Evolutionary conservation across 2,888 invertebrate genomes (phyloP).

Genomic region (Pheosia tremula): DNA sequence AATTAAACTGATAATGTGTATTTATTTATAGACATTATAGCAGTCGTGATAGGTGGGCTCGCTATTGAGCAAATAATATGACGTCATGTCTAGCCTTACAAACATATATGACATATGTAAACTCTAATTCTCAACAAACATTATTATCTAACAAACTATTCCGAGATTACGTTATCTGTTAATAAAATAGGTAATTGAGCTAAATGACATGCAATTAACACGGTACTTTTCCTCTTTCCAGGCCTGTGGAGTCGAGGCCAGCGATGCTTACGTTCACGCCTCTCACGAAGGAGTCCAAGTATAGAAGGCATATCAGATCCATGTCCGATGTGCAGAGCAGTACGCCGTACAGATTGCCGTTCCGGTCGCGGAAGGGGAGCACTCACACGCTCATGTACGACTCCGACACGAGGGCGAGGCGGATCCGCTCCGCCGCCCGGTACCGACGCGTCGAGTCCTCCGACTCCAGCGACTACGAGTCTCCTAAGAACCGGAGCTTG

Average conservation of each 20-base stretch:
- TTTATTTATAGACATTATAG: slow-evolving; percentile 27
- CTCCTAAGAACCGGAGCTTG: slow-evolving; percentile 61
- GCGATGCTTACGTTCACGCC: slow-evolving; percentile 60
- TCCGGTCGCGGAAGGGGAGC: slow-evolving; percentile 64
- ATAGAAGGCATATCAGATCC: slow-evolving; percentile 73
- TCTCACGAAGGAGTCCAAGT: slow-evolving; percentile 71
- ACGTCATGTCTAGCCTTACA: slow-evolving; percentile 24
- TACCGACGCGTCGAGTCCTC: slow-evolving; percentile 65
- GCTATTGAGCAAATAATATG: slow-evolving; percentile 18
- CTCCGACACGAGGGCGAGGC: slow-evolving; percentile 69
- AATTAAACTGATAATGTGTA: slow-evolving; percentile 4
- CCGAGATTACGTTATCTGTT: slow-evolving; percentile 5
- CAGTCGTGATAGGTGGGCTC: neutral
- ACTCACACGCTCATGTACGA: slow-evolving; percentile 71
- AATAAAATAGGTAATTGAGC: slow-evolving; percentile 8
- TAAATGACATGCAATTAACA: slow-evolving; percentile 5
- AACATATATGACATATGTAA: slow-evolving; percentile 17
- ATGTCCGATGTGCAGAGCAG: slow-evolving; percentile 81
- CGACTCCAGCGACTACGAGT: slow-evolving; percentile 71
- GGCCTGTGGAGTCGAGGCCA: slow-evolving; percentile 63
- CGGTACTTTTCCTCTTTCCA: slow-evolving; percentile 52
- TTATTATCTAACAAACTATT: slow-evolving; percentile 23
- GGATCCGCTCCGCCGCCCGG: slow-evolving; percentile 59
- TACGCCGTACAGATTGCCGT: slow-evolving; percentile 69
- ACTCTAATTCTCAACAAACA: slow-evolving; percentile 23